These are phyloP conservation scores for Aleadryas rufinucha DNA, from an alignment of 2,113 vertebrate genomes.

Conservation along the genomic window DNA sequence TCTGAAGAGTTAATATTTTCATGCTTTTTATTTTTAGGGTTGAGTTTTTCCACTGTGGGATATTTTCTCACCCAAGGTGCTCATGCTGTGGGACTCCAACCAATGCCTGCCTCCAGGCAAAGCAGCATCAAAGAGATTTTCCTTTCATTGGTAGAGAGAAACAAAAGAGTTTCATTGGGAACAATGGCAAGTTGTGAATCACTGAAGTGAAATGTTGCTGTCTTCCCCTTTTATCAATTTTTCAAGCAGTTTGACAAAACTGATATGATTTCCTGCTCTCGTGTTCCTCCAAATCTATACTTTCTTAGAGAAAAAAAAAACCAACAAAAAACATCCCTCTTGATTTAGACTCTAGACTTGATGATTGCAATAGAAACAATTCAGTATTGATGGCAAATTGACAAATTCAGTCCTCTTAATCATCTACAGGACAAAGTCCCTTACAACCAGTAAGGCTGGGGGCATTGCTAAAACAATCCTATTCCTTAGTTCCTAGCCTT, in stretches of 20 bases:
- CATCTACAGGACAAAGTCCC: not conserved
- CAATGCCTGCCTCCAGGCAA: not conserved
- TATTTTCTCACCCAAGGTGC: not conserved
- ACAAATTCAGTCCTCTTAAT: not conserved
- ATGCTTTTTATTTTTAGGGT: not conserved
- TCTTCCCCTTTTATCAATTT: not conserved
- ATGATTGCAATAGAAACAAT: not conserved
- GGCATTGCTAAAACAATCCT: not conserved
- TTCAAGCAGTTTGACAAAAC: not conserved
- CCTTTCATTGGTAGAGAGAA: not conserved
- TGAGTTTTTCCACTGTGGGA: not conserved
- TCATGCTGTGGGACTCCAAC: not conserved
- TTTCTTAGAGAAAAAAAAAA: not conserved
- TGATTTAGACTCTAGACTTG: not conserved
- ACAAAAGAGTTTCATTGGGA: not conserved
- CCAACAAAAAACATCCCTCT: not conserved
- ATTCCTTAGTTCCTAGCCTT: not conserved
- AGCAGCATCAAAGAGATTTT: not conserved
- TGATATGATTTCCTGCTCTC: not conserved
- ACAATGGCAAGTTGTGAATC: not conserved
- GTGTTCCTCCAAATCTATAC: not conserved
- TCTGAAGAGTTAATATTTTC: not conserved
- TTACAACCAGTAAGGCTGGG: not conserved
- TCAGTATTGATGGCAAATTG: not conserved
- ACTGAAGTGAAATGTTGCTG: not conserved